phyloP scores from a whole-genome alignment of 2,113 vertebrate genomes.

The Sinocyclocheilus maitianheensis region DNA sequence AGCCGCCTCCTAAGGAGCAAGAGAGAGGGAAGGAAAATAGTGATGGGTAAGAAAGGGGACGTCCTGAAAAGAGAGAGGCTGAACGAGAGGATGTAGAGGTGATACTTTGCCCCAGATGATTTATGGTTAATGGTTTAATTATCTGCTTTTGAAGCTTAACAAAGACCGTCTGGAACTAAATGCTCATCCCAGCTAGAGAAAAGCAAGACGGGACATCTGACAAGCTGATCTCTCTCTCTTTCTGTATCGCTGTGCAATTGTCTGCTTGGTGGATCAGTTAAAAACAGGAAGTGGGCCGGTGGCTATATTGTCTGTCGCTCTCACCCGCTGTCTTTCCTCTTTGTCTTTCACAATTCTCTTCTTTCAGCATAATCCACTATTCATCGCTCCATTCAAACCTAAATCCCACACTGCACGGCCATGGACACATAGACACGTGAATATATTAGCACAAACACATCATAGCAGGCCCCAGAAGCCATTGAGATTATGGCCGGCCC shows the following conservation, averaged over 20 bases:
- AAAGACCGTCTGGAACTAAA: slow-evolving; percentile 15
- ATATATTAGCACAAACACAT: slow-evolving; percentile 14
- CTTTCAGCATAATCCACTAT: slow-evolving; percentile 44
- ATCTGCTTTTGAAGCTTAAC: slow-evolving; percentile 24
- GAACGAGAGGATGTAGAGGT: not conserved
- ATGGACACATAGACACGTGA: slow-evolving; percentile 24
- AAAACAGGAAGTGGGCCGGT: slow-evolving; percentile 28
- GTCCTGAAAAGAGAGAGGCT: slow-evolving; percentile 14
- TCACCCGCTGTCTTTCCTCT: slow-evolving; percentile 5
- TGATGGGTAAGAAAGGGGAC: slow-evolving; percentile 1
- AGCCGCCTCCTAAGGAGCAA: slow-evolving; percentile 6
- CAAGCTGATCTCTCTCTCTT: slow-evolving; percentile 6
- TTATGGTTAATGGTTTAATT: slow-evolving; percentile 39
- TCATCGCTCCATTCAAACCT: slow-evolving; percentile 8
- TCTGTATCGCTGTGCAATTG: slow-evolving; percentile 23
- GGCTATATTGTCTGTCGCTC: slow-evolving; percentile 26
- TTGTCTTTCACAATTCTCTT: not conserved
- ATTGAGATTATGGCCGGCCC: slow-evolving; percentile 22
- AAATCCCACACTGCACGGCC: slow-evolving; percentile 16
- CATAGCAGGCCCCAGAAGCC: not conserved
- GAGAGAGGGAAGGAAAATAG: not conserved
- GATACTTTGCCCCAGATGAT: slow-evolving; percentile 16
- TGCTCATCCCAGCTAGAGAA: slow-evolving; percentile 5
- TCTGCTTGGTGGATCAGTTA: slow-evolving; percentile 24
- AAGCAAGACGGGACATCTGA: not conserved